Evolutionary conservation across 2,888 invertebrate species (phyloP), one percentile per base, ranked within the genome.

Genomic region (Stomorhina lunata): DNA sequence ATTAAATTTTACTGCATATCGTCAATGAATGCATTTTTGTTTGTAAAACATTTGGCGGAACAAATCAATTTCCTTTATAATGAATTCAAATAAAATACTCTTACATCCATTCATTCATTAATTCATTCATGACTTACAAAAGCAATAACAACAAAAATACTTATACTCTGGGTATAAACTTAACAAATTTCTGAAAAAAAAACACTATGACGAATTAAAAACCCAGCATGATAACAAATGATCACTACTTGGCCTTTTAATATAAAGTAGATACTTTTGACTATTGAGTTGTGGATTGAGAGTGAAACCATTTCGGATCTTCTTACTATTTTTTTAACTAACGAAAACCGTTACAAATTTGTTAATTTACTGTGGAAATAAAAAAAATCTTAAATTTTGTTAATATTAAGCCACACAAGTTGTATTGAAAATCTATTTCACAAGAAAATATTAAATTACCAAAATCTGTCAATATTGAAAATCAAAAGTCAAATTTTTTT

Each of bases 321-420:
- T n/a, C n/a, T n/a, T n/a, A n/a, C n/a, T n/a, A n/a, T n/a, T n/a
- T n/a, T n/a, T n/a, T 76, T 34, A 55, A 9, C 45, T 20, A 55
- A 25, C 34, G 25, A 57, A 57, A 65, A 69, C 63, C 76, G 17
- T 80, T 55, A 80, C 75, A n/a, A 80, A 75, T 63, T 65, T 22
- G 25, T 34, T 53, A 55, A 80, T 45, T 17, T 59, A 29, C 20
- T 45, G 37, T 32, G 34, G 9, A 50, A 50, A 59, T 12, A 57
- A 45, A 25, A 10, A 6, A 22, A 43, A n/a, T n/a, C n/a, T n/a
- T n/a, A n/a, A n/a, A n/a, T n/a, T n/a, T n/a, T n/a, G n/a, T n/a
- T 29, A 12, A 10, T 17, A 27, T 29, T 29, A 17, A 61, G n/a
- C 80, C 80, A 75, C 80, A 80, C 81, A 81, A 77, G 71, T 81